phyloP scores from a whole-genome alignment of 2,797 vertebrate genomes.

The Eospalax fontanierii region DNA sequence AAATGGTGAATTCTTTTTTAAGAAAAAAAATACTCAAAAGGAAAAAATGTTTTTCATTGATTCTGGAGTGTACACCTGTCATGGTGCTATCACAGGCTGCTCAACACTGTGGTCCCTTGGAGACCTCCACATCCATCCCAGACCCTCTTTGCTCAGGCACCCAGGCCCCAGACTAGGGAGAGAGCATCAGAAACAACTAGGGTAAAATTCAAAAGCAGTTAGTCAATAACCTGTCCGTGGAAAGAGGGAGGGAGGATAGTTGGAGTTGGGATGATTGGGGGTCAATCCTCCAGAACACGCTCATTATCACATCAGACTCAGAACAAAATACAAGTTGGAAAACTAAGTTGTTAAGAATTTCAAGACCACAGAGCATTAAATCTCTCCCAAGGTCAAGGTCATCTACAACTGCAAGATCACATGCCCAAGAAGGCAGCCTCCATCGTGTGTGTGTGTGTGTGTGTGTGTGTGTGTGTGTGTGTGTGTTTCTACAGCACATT shows the following conservation, averaged over 20 bases:
- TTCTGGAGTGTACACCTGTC: neutral
- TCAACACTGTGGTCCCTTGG: neutral
- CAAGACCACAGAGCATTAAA: neutral
- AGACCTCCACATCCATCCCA: neutral
- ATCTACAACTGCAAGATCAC: neutral
- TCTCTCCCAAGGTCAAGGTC: neutral
- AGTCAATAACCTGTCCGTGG: neutral
- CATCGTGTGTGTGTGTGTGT: no score
- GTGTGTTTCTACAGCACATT: neutral
- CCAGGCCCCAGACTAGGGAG: neutral
- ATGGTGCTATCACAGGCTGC: neutral
- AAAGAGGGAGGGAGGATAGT: fast-evolving
- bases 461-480: neutral
- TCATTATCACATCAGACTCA: neutral
- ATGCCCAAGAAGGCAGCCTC: neutral
- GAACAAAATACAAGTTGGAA: conserved; percentile 32
- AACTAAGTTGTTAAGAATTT: neutral
- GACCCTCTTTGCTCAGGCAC: neutral
- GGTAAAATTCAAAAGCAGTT: neutral
- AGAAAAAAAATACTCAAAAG: neutral
- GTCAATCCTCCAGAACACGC: neutral
- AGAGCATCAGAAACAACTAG: neutral
- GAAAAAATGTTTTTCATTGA: neutral
- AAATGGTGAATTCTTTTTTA: neutral
- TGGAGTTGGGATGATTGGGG: neutral